A percentile compares a stretch with the other conserved stretches of the same genome.
Evolutionary conservation across 2,888 invertebrate genomes (phyloP).

Genomic region (Galeruca laticollis): DNA sequence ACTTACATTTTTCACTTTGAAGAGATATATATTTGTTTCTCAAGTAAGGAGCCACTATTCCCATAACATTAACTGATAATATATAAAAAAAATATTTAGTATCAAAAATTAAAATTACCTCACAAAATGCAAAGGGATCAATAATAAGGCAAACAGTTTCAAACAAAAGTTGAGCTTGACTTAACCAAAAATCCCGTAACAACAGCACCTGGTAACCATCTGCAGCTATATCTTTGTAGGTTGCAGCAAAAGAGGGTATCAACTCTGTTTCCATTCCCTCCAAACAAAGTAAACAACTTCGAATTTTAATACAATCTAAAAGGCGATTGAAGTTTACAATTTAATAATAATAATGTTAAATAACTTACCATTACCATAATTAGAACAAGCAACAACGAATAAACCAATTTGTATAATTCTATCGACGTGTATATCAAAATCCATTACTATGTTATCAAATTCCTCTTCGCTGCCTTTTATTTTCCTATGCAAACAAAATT

Average conservation of each 20-base stretch:
- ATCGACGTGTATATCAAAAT: constrained; percentile 77
- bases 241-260: constrained; percentile 71
- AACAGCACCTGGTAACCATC: constrained; percentile 67
- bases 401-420: constrained; percentile 77
- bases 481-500: constrained; percentile 52
- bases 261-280: constrained; percentile 78
- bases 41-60: too few relatives aligned
- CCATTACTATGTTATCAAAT: constrained; percentile 70
- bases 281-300: constrained; percentile 75
- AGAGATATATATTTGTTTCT: too few relatives aligned
- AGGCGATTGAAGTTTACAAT: not conserved
- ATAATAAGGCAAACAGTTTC: constrained; percentile 75
- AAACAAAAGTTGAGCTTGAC: constrained; percentile 72
- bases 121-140: constrained; percentile 77
- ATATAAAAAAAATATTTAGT: too few relatives aligned
- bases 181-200: constrained; percentile 72
- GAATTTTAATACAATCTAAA: constrained; percentile 73
- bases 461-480: constrained; percentile 60
- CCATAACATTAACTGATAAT: too few relatives aligned
- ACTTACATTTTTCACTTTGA: too few relatives aligned
- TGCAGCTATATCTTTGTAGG: constrained; percentile 68
- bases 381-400: constrained; percentile 76
- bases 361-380: constrained; percentile 65
- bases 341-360: constrained; percentile 1
- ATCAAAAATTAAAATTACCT: constrained; percentile 66